These are phyloP conservation scores for Eristalis pertinax DNA, from an alignment of 2,888 invertebrate genomes.

Conservation along the genomic window DNA sequence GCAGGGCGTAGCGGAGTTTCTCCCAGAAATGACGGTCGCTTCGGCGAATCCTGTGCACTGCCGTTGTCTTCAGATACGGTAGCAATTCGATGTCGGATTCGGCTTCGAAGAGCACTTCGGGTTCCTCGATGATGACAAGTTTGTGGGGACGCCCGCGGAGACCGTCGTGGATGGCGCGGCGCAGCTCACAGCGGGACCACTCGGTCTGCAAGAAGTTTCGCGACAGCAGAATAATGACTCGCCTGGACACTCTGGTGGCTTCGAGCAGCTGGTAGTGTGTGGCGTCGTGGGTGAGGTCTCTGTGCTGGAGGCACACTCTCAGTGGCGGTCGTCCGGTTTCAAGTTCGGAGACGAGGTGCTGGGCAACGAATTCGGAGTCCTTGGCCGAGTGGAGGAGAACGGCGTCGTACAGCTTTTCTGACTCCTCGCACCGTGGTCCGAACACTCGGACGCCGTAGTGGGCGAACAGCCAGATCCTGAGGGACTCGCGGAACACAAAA, in stretches of 20 bases:
- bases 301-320: constrained; percentile 93
- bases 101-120: constrained; percentile 90
- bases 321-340: constrained; percentile 90
- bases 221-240: constrained; percentile 93
- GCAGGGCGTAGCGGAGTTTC: constrained; percentile 93
- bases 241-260: constrained; percentile 92
- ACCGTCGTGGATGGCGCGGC: constrained; percentile 94
- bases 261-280: constrained; percentile 85
- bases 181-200: constrained; percentile 95
- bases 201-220: constrained; percentile 96
- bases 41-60: constrained; percentile 88
- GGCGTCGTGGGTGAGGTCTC: constrained; percentile 90
- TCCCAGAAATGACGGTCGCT: constrained; percentile 97
- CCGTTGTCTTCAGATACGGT: constrained; percentile 93
- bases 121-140: constrained; percentile 94
- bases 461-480: constrained; percentile 93
- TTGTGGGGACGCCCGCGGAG: constrained; percentile 92
- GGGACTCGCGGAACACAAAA: constrained; percentile 92
- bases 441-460: constrained; percentile 93
- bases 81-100: constrained; percentile 94
- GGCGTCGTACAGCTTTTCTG: constrained; percentile 94
- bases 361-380: constrained; percentile 94
- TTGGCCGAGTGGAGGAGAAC: constrained; percentile 96
- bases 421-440: constrained; percentile 89
- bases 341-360: constrained; percentile 91